A percentile compares a stretch with the other conserved stretches of the same genome.
These are phyloP conservation scores for Spialia ferax DNA, from an alignment of 2,888 invertebrate species.

Conservation along the genomic window DNA sequence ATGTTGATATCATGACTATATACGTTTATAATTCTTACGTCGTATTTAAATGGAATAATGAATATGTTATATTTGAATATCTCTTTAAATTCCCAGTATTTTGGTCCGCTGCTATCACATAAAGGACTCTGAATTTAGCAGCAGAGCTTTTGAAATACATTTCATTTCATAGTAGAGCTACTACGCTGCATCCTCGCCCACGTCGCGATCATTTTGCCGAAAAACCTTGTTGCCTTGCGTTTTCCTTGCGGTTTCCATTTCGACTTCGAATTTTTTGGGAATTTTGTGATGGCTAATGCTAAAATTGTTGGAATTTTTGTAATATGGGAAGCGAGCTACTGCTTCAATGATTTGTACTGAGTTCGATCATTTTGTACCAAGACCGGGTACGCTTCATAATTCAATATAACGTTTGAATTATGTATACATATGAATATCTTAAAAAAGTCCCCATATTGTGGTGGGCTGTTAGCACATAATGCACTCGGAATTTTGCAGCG, in stretches of 20 bases:
- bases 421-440: constrained; percentile 54
- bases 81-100: constrained; percentile 11
- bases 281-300: no score
- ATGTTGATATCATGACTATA: no score
- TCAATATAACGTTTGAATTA: constrained; percentile 70
- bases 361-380: no score
- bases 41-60: no score
- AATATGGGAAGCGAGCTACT: no score
- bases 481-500: constrained; percentile 66
- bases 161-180: constrained; percentile 26
- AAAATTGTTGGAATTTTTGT: no score
- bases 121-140: constrained; percentile 31
- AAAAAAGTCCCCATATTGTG: no score
- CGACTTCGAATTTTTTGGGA: not conserved
- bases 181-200: constrained; percentile 25
- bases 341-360: no score
- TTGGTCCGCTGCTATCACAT: constrained; percentile 17
- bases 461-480: no score
- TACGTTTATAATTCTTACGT: no score
- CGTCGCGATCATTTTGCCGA: constrained; percentile 32
- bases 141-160: not conserved
- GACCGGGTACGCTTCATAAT: constrained; percentile 60
- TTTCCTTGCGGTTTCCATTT: constrained; percentile 24
- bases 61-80: no score
- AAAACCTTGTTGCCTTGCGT: constrained; percentile 11